Conservation (phyloP, 2,888 invertebrate species). For the Branchinecta sandiegonensis region DNA sequence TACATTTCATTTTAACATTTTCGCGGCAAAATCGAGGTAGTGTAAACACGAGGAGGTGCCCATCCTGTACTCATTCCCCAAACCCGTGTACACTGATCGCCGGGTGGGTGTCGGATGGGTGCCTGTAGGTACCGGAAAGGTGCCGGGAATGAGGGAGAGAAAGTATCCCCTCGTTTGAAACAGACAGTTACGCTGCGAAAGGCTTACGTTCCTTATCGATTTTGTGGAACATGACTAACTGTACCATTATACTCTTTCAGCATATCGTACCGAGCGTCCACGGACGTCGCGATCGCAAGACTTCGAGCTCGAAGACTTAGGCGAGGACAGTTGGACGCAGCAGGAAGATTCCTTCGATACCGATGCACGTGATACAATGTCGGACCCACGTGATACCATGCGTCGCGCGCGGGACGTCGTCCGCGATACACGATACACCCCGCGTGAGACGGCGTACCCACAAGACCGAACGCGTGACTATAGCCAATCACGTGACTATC, state of each 20-base stretch:
- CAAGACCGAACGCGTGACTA: slow-evolving; percentile 12
- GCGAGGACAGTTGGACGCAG: background rate
- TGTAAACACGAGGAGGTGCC: too few species aligned
- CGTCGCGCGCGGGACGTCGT: slow-evolving; percentile 1
- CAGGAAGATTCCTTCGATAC: slow-evolving; percentile 8
- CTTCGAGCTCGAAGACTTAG: slow-evolving; percentile 14
- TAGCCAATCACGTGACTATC: background rate
- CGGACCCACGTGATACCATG: slow-evolving; percentile 5
- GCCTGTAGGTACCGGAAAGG: too few species aligned
- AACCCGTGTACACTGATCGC: too few species aligned
- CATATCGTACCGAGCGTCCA: background rate
- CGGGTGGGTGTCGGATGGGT: too few species aligned
- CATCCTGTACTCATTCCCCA: too few species aligned
- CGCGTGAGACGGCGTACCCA: background rate
- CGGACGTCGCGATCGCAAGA: slow-evolving; percentile 8
- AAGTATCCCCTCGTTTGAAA: too few species aligned
- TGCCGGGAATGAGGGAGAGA: too few species aligned
- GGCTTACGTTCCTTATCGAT: too few species aligned
- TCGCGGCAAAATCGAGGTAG: too few species aligned
- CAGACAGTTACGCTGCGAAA: too few species aligned
- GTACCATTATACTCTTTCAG: background rate
- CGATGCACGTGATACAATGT: slow-evolving; percentile 10
- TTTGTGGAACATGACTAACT: too few species aligned
- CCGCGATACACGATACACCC: background rate
- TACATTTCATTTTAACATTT: too few species aligned